phyloP scores from a whole-genome alignment of 2,888 invertebrate species.

The Lochmaea crataegi region DNA sequence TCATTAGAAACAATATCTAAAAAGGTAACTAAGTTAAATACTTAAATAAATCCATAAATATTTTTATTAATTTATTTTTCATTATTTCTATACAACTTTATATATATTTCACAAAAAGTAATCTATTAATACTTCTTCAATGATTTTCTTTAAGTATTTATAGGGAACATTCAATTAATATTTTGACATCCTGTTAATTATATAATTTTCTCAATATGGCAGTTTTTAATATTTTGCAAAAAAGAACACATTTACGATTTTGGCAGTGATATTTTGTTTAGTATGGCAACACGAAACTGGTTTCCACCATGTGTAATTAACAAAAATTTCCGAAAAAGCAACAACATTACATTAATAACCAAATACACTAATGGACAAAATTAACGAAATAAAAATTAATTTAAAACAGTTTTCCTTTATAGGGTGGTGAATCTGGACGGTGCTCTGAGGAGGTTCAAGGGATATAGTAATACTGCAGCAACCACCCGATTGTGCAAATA shows the following conservation, averaged over 20 bases:
- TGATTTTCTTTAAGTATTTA: slow-evolving; percentile 13
- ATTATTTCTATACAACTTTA: slow-evolving; percentile 23
- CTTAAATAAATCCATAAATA: slow-evolving; percentile 50
- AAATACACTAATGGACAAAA: not conserved
- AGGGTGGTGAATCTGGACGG: too few species aligned
- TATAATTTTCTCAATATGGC: slow-evolving; percentile 30
- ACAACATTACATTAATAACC: not conserved
- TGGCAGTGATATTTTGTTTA: slow-evolving; percentile 48
- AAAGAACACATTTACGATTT: slow-evolving; percentile 46
- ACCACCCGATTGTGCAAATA: too few species aligned
- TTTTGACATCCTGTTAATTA: slow-evolving; percentile 25
- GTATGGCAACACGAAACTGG: slow-evolving; percentile 39
- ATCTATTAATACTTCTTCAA: slow-evolving; percentile 45
- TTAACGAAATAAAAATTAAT: not conserved
- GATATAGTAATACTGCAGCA: too few species aligned
- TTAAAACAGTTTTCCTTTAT: too few species aligned
- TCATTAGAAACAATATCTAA: slow-evolving; percentile 48
- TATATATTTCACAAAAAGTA: slow-evolving; percentile 34
- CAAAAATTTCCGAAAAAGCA: not conserved
- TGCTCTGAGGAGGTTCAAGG: too few species aligned
- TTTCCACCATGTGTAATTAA: not conserved
- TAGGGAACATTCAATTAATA: slow-evolving; percentile 18
- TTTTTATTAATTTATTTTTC: slow-evolving; percentile 30
- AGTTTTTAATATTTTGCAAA: slow-evolving; percentile 29
- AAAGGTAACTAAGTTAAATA: slow-evolving; percentile 55